phyloP scores from a whole-genome alignment of 2,113 vertebrate species.

The Crotalus horridus region DNA sequence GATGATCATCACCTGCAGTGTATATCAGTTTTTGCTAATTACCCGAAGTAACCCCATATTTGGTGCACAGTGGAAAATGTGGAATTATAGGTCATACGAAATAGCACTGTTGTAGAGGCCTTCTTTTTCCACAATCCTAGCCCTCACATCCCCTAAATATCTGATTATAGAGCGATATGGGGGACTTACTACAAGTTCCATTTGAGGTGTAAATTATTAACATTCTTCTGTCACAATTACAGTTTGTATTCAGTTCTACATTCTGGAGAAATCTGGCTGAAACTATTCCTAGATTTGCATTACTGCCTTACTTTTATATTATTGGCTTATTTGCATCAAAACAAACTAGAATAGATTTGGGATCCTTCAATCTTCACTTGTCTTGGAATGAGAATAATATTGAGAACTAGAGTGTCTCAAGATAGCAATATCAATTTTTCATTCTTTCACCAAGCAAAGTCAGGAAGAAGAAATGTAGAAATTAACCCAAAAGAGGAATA shows the following conservation, averaged over 20 bases:
- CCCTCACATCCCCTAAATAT: background rate
- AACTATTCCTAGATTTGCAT: background rate
- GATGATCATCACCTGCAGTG: background rate
- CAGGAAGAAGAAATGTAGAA: background rate
- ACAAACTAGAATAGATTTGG: slow-evolving; percentile 23
- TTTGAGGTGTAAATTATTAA: too few species aligned
- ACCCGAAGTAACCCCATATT: background rate
- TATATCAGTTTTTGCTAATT: background rate
- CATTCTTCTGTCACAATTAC: background rate
- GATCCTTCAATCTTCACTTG: slow-evolving; percentile 29
- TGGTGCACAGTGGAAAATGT: background rate
- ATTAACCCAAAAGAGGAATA: background rate
- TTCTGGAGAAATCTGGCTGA: background rate
- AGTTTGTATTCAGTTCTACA: background rate
- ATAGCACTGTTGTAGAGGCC: background rate
- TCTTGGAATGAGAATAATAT: slow-evolving; percentile 4
- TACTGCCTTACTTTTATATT: background rate
- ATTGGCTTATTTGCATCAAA: background rate
- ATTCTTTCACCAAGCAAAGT: background rate
- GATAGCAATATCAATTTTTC: background rate
- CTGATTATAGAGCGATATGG: background rate
- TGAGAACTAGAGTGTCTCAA: background rate
- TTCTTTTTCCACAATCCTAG: background rate
- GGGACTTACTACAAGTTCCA: background rate
- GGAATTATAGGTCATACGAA: background rate